Conservation (phyloP, 2,888 invertebrate genomes). For the Halictus quadricinctus region DNA sequence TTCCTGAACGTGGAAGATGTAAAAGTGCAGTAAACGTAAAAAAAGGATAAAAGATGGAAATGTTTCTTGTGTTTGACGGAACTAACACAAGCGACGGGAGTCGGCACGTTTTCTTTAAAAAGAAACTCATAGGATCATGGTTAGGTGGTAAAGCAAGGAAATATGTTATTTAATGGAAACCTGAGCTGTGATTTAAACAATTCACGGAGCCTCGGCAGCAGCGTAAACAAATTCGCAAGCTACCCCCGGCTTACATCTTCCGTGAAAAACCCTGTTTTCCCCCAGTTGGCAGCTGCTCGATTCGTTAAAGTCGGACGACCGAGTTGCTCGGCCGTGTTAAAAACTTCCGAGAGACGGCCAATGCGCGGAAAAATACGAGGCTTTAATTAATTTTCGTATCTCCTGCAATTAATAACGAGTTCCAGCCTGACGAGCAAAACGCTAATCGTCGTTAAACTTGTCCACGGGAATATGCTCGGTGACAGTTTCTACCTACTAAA, state of each 20-base stretch:
- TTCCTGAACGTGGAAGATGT: background rate
- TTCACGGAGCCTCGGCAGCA: background rate
- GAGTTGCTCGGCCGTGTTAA: background rate
- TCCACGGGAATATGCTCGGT: background rate
- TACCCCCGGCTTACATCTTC: background rate
- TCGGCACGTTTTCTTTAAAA: background rate
- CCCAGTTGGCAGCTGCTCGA: slow-evolving; percentile 1
- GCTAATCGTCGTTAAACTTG: slow-evolving; percentile 6
- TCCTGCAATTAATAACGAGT: slow-evolving; percentile 6
- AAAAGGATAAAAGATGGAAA: background rate
- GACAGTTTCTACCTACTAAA: background rate
- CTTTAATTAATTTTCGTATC: slow-evolving; percentile 44
- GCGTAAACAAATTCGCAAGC: slow-evolving; percentile 12
- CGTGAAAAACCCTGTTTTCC: slow-evolving; percentile 23
- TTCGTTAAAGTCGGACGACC: slow-evolving; percentile 9
- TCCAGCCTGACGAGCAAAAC: background rate
- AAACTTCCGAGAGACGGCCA: slow-evolving; percentile 15
- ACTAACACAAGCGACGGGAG: background rate
- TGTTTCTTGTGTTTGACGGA: background rate
- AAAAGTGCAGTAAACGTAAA: background rate
- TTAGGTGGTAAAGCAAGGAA: background rate
- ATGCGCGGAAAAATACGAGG: slow-evolving; percentile 4
- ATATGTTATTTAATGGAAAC: background rate
- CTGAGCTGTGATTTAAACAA: background rate
- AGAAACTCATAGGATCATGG: background rate